A percentile compares a stretch with the other conserved stretches of the same genome.
Conservation (phyloP, 35 echinoderm and acorn worm genomes). For the Stichopus chloronotus region DNA sequence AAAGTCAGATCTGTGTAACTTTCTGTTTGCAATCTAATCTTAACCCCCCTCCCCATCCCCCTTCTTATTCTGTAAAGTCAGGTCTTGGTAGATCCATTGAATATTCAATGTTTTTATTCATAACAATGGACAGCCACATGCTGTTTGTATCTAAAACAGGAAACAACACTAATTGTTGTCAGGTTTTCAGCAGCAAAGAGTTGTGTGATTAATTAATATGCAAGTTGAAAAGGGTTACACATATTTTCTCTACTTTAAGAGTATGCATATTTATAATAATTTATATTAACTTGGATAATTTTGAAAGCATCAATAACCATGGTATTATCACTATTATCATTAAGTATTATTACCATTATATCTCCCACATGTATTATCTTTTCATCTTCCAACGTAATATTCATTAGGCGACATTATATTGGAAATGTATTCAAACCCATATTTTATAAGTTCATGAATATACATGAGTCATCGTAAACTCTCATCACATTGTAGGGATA, state of each 20-base stretch:
- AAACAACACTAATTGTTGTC: too few relatives aligned
- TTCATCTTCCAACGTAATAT: neutral
- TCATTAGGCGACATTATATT: neutral
- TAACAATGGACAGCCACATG: too few relatives aligned
- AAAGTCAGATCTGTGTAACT: too few relatives aligned
- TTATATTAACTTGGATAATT: neutral
- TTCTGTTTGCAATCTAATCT: too few relatives aligned
- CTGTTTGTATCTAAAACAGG: too few relatives aligned
- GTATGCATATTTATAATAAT: neutral
- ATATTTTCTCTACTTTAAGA: neutral
- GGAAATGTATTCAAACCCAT: neutral
- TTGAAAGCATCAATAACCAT: too few relatives aligned
- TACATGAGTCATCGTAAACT: neutral
- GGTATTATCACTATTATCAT: neutral
- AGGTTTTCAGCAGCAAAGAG: too few relatives aligned
- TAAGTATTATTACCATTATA: neutral
- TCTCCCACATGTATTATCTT: neutral
- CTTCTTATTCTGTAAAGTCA: too few relatives aligned
- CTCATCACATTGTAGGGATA: too few relatives aligned
- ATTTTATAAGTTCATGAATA: neutral
- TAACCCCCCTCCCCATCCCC: too few relatives aligned
- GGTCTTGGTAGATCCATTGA: too few relatives aligned
- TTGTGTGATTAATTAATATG: neutral
- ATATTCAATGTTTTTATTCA: too few relatives aligned
- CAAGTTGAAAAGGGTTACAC: neutral